Evolutionary conservation across 1,140 invertebrate species (phyloP).

Genomic region (Apis laboriosa): DNA sequence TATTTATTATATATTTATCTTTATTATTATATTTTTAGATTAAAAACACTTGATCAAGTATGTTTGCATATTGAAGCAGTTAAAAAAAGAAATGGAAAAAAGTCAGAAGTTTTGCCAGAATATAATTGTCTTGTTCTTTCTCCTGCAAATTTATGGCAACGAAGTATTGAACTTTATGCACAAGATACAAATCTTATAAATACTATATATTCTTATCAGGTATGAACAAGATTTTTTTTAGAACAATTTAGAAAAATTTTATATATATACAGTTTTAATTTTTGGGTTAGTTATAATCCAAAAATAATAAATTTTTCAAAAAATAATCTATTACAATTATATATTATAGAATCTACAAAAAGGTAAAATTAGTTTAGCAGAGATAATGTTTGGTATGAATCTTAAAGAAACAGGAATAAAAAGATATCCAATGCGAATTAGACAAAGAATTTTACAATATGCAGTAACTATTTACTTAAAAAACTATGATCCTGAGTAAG

Average conservation of each 20-base stretch:
- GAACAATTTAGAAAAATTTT: too few relatives aligned
- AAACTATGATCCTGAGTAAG: constrained; percentile 88
- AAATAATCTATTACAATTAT: background rate
- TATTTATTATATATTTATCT: background rate
- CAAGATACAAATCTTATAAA: constrained; percentile 89
- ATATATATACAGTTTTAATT: too few relatives aligned
- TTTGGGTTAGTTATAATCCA: background rate
- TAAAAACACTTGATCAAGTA: constrained; percentile 87
- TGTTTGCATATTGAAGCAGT: constrained; percentile 94
- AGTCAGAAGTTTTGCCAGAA: constrained; percentile 88
- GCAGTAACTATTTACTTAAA: constrained; percentile 94
- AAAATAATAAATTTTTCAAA: constrained; percentile 4
- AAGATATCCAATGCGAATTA: constrained; percentile 89
- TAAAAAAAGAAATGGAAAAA: constrained; percentile 83
- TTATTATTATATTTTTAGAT: constrained; percentile 74
- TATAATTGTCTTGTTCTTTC: constrained; percentile 96
- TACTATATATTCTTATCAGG: constrained; percentile 91
- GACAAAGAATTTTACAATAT: constrained; percentile 93
- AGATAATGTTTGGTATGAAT: constrained; percentile 95
- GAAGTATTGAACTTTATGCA: constrained; percentile 88
- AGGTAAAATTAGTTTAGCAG: constrained; percentile 91
- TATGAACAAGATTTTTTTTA: constrained; percentile 69
- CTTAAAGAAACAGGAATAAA: constrained; percentile 94
- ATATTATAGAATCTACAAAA: constrained; percentile 85
- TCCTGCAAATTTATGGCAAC: constrained; percentile 96